phyloP scores from a whole-genome alignment of 1,140 invertebrate species.

The Lasioglossum baleicum region DNA sequence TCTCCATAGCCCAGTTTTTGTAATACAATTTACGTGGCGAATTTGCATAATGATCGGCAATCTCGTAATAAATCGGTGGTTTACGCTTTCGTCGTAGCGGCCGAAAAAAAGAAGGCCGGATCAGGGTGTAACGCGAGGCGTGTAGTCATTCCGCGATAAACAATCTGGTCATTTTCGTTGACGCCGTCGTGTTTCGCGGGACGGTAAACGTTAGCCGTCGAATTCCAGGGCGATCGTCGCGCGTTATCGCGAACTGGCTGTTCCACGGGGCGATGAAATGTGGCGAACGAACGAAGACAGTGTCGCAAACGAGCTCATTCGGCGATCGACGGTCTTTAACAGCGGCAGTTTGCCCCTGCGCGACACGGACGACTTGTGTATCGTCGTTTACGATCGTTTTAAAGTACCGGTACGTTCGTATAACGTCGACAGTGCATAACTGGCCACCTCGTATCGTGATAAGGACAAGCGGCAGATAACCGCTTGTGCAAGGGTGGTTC shows the following conservation, averaged over 20 bases:
- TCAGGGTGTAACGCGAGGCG: neutral
- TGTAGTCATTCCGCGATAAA: neutral
- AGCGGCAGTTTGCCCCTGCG: constrained; percentile 25
- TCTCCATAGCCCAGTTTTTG: no score
- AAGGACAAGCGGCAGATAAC: constrained; percentile 48
- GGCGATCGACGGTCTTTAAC: constrained; percentile 32
- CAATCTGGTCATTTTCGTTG: neutral
- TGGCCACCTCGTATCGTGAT: constrained; percentile 47
- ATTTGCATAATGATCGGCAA: no score
- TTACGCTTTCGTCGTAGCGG: no score
- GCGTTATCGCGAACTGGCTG: neutral
- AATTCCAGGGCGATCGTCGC: neutral
- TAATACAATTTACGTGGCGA: no score
- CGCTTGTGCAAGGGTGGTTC: constrained; percentile 27
- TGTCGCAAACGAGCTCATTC: constrained; percentile 20
- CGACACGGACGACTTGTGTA: constrained; percentile 23
- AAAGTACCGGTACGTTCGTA: constrained; percentile 35
- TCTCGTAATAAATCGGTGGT: no score
- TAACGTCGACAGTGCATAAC: constrained; percentile 46
- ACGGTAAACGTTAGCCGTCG: neutral
- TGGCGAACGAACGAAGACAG: neutral
- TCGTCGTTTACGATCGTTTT: constrained; percentile 55
- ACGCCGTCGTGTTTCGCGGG: no score
- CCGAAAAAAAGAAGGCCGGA: no score
- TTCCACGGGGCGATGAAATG: neutral